phyloP scores from a whole-genome alignment of 2,113 vertebrate genomes.

The Atlantisia rogersi region DNA sequence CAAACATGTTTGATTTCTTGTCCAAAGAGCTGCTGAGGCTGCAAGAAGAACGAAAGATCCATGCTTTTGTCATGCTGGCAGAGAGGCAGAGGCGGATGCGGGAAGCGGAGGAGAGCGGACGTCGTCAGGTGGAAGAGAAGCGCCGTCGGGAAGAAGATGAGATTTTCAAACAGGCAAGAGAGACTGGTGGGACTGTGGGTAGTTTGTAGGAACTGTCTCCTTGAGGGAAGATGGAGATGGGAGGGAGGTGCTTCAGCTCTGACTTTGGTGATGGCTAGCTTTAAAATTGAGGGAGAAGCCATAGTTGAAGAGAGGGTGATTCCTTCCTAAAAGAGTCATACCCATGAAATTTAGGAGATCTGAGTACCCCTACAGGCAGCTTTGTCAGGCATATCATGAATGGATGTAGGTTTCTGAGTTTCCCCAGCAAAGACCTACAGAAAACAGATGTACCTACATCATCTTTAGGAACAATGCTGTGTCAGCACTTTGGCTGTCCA shows the following conservation, averaged over 20 bases:
- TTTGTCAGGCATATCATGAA: not conserved
- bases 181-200: not conserved
- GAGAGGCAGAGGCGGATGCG: conserved; percentile 85
- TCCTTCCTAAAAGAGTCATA: not conserved
- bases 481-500: not conserved
- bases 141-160: conserved; percentile 84
- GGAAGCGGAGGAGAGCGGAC: conserved; percentile 91
- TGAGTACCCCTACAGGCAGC: not conserved
- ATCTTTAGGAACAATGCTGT: not conserved
- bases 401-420: not conserved
- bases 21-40: conserved; percentile 91
- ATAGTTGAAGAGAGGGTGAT: not conserved
- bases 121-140: conserved; percentile 86
- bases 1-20: conserved; percentile 84
- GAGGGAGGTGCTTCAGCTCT: not conserved
- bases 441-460: not conserved
- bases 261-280: not conserved
- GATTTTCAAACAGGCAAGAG: conserved; percentile 88
- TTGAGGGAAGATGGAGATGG: not conserved
- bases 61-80: conserved; percentile 86
- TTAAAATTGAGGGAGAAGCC: not conserved
- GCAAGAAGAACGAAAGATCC: conserved; percentile 89
- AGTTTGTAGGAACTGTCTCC: not conserved
- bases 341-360: not conserved
- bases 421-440: not conserved